A percentile compares a stretch with the other conserved stretches of the same genome.
Conservation (phyloP, 2,888 invertebrate species). For the Eristalinus aeneus region DNA sequence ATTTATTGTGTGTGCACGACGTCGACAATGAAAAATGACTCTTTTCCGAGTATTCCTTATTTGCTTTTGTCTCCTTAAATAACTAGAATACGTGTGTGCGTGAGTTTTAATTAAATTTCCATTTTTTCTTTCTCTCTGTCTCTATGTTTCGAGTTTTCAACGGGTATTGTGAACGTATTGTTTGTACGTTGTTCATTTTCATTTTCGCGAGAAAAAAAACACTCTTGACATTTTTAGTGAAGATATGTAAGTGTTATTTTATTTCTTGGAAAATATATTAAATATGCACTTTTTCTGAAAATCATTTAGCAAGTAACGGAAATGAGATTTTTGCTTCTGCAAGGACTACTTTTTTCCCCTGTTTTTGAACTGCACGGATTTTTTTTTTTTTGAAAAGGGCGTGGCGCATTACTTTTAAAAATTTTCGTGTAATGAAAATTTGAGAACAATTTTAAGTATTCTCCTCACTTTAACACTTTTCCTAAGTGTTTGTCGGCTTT, state of each 20-base stretch:
- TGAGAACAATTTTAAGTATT: no score
- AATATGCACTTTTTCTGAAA: neutral
- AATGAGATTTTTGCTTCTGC: neutral
- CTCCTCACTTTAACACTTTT: no score
- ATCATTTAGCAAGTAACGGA: constrained; percentile 2
- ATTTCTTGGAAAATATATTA: neutral
- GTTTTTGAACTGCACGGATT: neutral
- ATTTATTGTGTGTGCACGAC: constrained; percentile 62
- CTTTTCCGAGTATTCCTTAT: neutral
- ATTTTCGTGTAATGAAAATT: neutral
- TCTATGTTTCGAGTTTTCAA: neutral
- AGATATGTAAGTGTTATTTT: constrained; percentile 60
- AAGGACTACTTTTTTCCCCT: neutral
- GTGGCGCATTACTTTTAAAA: constrained; percentile 27
- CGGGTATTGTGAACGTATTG: constrained; percentile 22
- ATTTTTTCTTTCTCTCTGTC: neutral
- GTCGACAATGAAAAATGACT: constrained; percentile 24
- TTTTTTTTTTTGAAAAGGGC: constrained; percentile 27
- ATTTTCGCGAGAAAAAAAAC: constrained; percentile 16
- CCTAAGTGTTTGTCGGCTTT: no score
- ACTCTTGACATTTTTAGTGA: constrained; percentile 36
- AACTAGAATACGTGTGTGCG: constrained; percentile 56
- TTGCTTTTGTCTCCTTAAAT: constrained; percentile 38
- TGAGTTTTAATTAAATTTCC: constrained; percentile 34
- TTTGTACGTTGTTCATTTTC: neutral